Evolutionary conservation across 2,888 invertebrate species (phyloP).

Genomic region (Embidobia sp.): DNA sequence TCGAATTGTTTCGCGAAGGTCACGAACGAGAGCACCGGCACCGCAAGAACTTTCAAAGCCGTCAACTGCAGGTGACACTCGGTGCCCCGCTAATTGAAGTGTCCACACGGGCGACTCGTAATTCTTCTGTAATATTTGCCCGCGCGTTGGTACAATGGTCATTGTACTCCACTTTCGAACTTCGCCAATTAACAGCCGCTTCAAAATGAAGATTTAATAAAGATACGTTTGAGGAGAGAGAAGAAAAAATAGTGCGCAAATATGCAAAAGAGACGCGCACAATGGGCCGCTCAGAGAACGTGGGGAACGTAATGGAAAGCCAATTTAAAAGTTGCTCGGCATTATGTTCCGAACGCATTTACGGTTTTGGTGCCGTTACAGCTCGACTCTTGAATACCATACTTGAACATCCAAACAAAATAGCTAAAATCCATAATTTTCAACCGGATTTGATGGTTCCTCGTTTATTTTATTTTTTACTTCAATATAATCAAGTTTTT

Average conservation of each 20-base stretch:
- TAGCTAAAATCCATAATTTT: too few species aligned
- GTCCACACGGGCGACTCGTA: conserved; percentile 21
- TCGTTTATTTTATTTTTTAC: too few species aligned
- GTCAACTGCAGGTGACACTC: conserved; percentile 41
- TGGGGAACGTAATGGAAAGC: too few species aligned
- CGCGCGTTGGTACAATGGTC: conserved; percentile 29
- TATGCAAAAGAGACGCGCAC: neutral
- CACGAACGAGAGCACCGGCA: conserved; percentile 16
- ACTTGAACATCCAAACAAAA: too few species aligned
- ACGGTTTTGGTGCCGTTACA: too few species aligned
- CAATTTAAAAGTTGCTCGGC: too few species aligned
- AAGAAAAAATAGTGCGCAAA: conserved; percentile 14
- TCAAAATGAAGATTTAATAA: conserved; percentile 34
- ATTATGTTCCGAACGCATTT: too few species aligned
- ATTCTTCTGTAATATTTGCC: conserved; percentile 42
- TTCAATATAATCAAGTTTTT: too few species aligned
- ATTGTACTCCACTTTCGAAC: conserved; percentile 37
- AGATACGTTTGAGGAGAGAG: neutral
- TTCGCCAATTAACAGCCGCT: conserved; percentile 35
- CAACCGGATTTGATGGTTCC: too few species aligned
- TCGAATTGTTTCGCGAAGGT: conserved; percentile 21
- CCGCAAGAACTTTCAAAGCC: conserved; percentile 28
- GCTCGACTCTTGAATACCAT: too few species aligned
- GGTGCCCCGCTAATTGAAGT: conserved; percentile 50
- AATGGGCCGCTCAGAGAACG: conserved; percentile 3